Conservation (phyloP, 2,113 vertebrate genomes). For the Bungarus multicinctus region DNA sequence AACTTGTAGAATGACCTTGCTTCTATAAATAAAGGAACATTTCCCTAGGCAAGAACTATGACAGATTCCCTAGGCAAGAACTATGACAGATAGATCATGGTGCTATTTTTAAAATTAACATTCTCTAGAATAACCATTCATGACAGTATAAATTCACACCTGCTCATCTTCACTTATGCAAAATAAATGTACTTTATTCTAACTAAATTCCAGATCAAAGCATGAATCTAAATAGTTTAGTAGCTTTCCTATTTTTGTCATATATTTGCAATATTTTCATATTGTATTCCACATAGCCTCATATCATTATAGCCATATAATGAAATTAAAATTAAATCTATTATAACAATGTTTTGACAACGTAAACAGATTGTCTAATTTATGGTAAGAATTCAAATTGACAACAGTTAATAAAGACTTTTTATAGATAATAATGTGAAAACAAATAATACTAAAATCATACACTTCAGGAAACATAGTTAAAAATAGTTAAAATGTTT, state of each 20-base stretch:
- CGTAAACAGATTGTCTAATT: slow-evolving; percentile 22
- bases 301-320: slow-evolving; percentile 3
- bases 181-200: background rate
- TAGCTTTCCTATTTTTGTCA: slow-evolving; percentile 17
- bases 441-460: background rate
- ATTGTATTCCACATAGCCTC: background rate
- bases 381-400: slow-evolving; percentile 3
- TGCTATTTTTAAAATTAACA: background rate
- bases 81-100: background rate
- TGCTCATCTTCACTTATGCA: background rate
- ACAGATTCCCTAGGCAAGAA: background rate
- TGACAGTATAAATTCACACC: background rate
- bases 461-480: slow-evolving; percentile 31
- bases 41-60: background rate
- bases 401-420: slow-evolving; percentile 7
- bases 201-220: slow-evolving; percentile 5
- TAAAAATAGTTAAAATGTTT: slow-evolving; percentile 5
- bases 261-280: background rate
- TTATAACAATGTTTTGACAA: background rate
- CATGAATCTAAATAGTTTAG: slow-evolving; percentile 17
- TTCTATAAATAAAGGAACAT: background rate
- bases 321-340: slow-evolving; percentile 17
- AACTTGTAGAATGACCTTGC: background rate
- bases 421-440: background rate
- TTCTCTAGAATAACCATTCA: background rate